Evolutionary conservation across 2,113 vertebrate genomes (phyloP).

Genomic region (Taurulus bubalis): DNA sequence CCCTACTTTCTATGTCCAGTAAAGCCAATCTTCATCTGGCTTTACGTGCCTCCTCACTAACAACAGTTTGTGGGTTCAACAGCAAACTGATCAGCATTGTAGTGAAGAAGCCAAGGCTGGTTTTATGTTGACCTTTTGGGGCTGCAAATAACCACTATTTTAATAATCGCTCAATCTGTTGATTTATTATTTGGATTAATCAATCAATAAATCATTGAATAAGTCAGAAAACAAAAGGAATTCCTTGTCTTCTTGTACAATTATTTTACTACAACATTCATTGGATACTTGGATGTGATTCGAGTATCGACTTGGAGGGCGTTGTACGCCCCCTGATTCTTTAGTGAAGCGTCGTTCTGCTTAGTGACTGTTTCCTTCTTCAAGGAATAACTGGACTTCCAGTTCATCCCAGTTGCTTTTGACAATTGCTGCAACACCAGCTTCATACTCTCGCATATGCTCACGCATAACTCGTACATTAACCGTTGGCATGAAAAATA

Average conservation of each 20-base stretch:
- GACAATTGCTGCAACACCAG: too few species aligned
- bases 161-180: background rate
- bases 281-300: background rate
- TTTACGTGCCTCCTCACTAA: background rate
- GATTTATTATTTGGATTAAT: background rate
- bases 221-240: too few species aligned
- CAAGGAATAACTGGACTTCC: background rate
- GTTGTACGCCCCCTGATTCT: background rate
- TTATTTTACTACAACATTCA: background rate
- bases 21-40: background rate
- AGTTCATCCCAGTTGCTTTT: background rate
- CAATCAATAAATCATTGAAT: background rate
- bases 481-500: background rate
- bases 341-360: background rate
- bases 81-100: background rate
- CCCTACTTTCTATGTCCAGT: too few species aligned
- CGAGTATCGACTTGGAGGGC: background rate
- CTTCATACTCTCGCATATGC: background rate
- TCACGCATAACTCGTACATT: background rate
- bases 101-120: background rate
- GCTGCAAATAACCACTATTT: background rate
- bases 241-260: background rate
- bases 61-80: background rate
- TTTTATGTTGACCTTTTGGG: background rate
- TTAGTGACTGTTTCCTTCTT: too few species aligned